Percentiles rank a stretch among this genome's conserved stretches.
Conservation (phyloP, 2,113 vertebrate genomes). For the Pseudopodoces humilis region DNA sequence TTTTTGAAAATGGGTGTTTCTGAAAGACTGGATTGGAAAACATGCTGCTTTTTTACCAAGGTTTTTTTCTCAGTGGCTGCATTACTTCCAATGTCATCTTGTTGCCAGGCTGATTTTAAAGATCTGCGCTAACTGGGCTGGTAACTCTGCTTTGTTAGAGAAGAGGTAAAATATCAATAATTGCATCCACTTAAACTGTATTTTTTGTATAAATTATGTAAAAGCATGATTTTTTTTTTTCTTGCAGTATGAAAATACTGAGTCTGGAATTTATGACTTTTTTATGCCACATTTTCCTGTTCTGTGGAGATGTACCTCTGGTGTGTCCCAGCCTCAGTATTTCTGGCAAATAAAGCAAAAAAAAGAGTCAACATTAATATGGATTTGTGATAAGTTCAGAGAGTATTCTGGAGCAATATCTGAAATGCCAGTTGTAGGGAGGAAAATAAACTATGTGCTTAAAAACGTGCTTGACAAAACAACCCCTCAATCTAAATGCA, state of each 20-base stretch:
- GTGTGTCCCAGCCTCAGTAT: not conserved
- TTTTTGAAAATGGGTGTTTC: conserved; percentile 69
- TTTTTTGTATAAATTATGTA: not conserved
- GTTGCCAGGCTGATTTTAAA: not conserved
- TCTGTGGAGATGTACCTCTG: not conserved
- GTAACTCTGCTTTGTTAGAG: not conserved
- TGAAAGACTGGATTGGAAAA: conserved; percentile 69
- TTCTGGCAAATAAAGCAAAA: not conserved
- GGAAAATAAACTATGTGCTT: not conserved
- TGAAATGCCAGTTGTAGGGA: not conserved
- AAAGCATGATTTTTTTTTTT: not conserved
- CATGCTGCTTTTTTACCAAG: conserved; percentile 50
- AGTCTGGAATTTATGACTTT: not conserved
- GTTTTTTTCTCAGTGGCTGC: conserved; percentile 13
- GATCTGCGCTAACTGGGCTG: not conserved
- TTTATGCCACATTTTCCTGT: not conserved
- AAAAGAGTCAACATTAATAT: not conserved
- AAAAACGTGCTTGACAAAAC: not conserved
- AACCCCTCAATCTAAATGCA: conserved; percentile 17
- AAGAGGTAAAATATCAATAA: not conserved
- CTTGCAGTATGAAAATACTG: not conserved
- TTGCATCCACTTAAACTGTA: not conserved
- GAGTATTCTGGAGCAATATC: not conserved
- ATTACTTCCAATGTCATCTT: not conserved
- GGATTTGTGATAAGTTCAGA: not conserved